Base-by-base conservation (phyloP, 2,888 invertebrate species). In the Herminia tarsipennalis region DNA sequence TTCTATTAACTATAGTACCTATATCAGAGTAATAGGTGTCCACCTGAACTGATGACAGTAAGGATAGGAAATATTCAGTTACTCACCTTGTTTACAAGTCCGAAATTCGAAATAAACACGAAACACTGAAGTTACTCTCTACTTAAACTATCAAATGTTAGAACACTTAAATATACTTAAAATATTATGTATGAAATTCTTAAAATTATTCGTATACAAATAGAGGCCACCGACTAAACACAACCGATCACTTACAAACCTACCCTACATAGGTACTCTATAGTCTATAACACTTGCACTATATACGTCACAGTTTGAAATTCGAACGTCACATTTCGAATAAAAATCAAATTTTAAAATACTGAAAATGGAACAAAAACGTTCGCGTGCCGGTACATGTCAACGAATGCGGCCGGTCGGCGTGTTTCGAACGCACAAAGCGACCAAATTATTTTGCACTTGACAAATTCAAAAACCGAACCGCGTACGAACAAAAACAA, bases 371-470 rank as follows among this genome's bases (percentile, higher is more conserved):
- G 79, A 88, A 88, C 83, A 89, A 89, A 87, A 88, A 83, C 86
- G 80, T 86, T 85, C 89, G 84, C 88, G 89, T 86, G 84, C 86
- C 88, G 82, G 83, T 77, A 87, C 88, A 83, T 83, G 81, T 83
- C 82, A 78, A 70, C 87, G 84, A 88, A 88, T 88, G 89, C 86
- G 82, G 76, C 78, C 80, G 70, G 72, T 65, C 77, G 73, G 76
- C 76, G 70, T 74, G 76, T 74, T 78, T 60, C 70, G 58, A 75
- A 76, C 81, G 75, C 77, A 79, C 76, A 78, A 79, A 76, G 71
- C 73, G 52, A 63, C 78, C 70, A 76, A 67, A 45, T 57, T 69
- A 62, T 65, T 63, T 69, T 74, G 51, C 75, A 55, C 47, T 54
- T 58, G 33, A 39, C 36, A 54, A 59, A 63, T 42, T 37, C 40